Evolutionary conservation across 2,113 vertebrate genomes (phyloP).

Genomic region (Ammodramus savannarum): DNA sequence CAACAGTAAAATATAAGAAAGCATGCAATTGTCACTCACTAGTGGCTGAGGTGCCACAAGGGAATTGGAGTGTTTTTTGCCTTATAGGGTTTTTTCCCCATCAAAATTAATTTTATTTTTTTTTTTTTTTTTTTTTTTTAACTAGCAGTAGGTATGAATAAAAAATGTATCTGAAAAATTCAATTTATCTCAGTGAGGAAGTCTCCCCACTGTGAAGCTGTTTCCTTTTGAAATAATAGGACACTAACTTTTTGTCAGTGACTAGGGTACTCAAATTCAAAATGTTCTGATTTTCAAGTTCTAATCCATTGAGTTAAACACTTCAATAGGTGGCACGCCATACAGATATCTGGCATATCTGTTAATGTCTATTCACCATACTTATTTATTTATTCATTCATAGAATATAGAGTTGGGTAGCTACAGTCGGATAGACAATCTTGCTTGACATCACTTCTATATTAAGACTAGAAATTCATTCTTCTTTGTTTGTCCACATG

Average conservation of each 20-base stretch:
- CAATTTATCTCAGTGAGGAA: not conserved
- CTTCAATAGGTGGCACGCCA: not conserved
- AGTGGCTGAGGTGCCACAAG: not conserved
- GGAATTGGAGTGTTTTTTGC: not conserved
- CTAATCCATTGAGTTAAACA: not conserved
- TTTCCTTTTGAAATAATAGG: not conserved
- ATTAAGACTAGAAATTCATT: not conserved
- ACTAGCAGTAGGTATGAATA: not conserved
- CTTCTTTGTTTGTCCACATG: not conserved
- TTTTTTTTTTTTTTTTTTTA: not conserved
- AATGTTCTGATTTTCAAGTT: not conserved
- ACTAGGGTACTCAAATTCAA: not conserved
- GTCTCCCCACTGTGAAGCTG: not conserved
- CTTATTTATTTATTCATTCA: not conserved
- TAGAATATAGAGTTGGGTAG: not conserved
- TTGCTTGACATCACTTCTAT: not conserved
- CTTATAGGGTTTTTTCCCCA: not conserved
- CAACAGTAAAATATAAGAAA: not conserved
- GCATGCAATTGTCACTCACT: not conserved
- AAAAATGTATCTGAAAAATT: not conserved
- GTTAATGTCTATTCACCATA: not conserved
- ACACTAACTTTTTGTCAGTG: not conserved
- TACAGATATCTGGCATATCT: not conserved
- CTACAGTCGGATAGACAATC: not conserved
- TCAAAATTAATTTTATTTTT: not conserved